These are phyloP conservation scores for Heterotilapia buettikoferi DNA, from an alignment of 2,113 vertebrate species.

Conservation along the genomic window DNA sequence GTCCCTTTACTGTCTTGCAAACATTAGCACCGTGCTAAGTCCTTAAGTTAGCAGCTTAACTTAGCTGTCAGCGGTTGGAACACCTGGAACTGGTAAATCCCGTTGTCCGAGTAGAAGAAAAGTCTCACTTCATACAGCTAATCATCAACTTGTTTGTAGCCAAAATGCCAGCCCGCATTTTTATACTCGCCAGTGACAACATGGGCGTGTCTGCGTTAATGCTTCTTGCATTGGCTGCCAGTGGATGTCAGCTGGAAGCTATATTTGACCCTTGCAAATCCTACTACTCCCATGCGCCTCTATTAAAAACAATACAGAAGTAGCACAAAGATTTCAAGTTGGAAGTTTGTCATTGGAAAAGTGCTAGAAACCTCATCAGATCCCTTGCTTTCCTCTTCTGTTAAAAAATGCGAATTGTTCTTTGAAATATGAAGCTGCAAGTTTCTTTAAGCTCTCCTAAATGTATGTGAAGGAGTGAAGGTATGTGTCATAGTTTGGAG, in stretches of 20 bases:
- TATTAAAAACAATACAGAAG: background rate
- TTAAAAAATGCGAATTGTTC: background rate
- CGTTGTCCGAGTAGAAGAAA: background rate
- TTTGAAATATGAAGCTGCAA: background rate
- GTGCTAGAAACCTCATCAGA: background rate
- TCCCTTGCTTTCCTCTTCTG: background rate
- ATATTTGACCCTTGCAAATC: background rate
- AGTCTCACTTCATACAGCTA: background rate
- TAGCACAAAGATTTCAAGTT: background rate
- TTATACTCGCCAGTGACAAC: background rate
- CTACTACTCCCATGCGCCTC: background rate
- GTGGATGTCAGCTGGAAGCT: background rate
- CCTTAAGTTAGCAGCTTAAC: background rate
- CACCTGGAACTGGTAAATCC: background rate
- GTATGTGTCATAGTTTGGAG: background rate
- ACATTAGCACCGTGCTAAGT: background rate
- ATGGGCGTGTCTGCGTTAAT: slow-evolving; percentile 9
- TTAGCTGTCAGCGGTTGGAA: background rate
- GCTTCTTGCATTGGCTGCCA: background rate
- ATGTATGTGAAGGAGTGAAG: background rate
- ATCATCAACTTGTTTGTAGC: background rate
- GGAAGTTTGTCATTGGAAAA: background rate
- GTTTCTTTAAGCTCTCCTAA: background rate
- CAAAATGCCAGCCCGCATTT: background rate
- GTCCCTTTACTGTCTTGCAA: background rate